Conservation (phyloP, 2,888 invertebrate species). For the Cheilosia vernalis region DNA sequence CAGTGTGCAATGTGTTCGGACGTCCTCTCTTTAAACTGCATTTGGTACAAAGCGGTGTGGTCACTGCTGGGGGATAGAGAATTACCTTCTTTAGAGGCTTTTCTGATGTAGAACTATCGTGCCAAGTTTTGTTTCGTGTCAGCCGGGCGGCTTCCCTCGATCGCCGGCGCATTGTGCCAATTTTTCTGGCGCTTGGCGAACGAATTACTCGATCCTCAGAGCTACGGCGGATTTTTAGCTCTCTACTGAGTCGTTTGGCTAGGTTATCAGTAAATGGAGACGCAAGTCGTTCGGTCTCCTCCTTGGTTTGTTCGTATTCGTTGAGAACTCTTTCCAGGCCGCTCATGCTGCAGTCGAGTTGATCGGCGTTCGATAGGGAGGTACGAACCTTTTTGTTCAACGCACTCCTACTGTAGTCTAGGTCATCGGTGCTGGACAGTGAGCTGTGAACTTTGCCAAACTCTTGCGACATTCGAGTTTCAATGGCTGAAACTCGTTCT, state of each 20-base stretch:
- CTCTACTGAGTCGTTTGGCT: conserved; percentile 88
- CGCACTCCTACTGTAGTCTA: conserved; percentile 79
- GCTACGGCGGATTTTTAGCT: conserved; percentile 89
- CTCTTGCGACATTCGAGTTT: conserved; percentile 88
- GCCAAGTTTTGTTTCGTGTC: conserved; percentile 88
- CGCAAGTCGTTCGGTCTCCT: conserved; percentile 85
- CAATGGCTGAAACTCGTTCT: conserved; percentile 89
- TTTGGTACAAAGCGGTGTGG: conserved; percentile 84
- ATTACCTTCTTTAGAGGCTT: conserved; percentile 33
- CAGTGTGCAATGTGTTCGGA: conserved; percentile 84
- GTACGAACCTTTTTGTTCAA: conserved; percentile 82
- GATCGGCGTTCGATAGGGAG: conserved; percentile 20
- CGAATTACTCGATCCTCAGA: conserved; percentile 88
- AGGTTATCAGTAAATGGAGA: conserved; percentile 86
- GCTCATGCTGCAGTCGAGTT: conserved; percentile 62
- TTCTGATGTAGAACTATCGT: conserved; percentile 81
- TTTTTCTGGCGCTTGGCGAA: conserved; percentile 92
- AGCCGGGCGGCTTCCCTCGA: conserved; percentile 87
- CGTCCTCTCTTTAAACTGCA: conserved; percentile 85
- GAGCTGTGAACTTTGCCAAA: conserved; percentile 83
- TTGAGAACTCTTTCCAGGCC: conserved; percentile 88
- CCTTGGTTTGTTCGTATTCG: conserved; percentile 89
- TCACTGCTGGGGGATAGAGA: conserved; percentile 34
- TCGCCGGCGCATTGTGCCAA: conserved; percentile 89
- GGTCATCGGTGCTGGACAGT: conserved; percentile 46